These are phyloP conservation scores for Plebejus anna DNA, from an alignment of 2,888 invertebrate genomes.

Conservation along the genomic window DNA sequence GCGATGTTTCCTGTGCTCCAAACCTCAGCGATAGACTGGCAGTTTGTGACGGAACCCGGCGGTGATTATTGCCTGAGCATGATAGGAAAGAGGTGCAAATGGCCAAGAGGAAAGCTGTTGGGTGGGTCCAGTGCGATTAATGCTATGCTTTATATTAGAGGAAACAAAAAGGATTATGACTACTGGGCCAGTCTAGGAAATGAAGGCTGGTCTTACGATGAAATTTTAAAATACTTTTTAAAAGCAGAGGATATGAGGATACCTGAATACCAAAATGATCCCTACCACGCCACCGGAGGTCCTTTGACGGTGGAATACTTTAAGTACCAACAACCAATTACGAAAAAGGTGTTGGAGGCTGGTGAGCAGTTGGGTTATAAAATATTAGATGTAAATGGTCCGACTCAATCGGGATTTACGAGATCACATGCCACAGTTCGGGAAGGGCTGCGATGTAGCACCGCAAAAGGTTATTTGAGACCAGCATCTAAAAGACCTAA, in stretches of 20 bases:
- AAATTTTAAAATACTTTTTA: slow-evolving; percentile 87
- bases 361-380: slow-evolving; percentile 85
- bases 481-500: slow-evolving; percentile 84
- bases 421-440: slow-evolving; percentile 87
- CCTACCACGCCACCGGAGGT: slow-evolving; percentile 86
- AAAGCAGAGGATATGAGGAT: slow-evolving; percentile 89
- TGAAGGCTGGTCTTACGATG: slow-evolving; percentile 88
- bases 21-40: slow-evolving; percentile 88
- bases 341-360: slow-evolving; percentile 84
- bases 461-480: slow-evolving; percentile 89
- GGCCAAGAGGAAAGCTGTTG: slow-evolving; percentile 89
- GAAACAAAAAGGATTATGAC: slow-evolving; percentile 91
- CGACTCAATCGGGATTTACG: slow-evolving; percentile 88
- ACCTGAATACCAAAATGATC: slow-evolving; percentile 75
- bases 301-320: slow-evolving; percentile 87
- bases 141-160: slow-evolving; percentile 93
- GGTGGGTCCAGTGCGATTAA: slow-evolving; percentile 92
- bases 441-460: slow-evolving; percentile 89
- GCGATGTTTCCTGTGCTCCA: slow-evolving; percentile 85
- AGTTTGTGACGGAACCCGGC: slow-evolving; percentile 87
- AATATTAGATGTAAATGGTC: slow-evolving; percentile 87
- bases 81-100: slow-evolving; percentile 82
- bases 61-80: slow-evolving; percentile 84
- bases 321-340: slow-evolving; percentile 84
- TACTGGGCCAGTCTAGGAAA: slow-evolving; percentile 88